Base-by-base conservation (phyloP, 2,113 vertebrate genomes). In the Halichoerus grypus region DNA sequence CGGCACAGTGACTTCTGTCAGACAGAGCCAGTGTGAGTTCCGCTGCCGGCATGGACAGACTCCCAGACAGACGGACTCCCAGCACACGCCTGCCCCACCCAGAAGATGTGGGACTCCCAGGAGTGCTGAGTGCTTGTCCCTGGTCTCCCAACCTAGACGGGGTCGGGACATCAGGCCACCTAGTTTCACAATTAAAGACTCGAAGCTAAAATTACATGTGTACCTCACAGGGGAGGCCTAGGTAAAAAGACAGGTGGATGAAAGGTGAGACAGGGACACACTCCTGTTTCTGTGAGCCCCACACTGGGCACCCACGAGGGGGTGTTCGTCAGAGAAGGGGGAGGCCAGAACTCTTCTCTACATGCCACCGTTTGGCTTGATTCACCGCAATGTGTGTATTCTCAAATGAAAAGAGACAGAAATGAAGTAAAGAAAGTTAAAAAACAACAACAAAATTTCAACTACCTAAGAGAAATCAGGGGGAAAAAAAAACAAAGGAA, bases 31-130 rank as follows among this genome's bases (percentile, higher is more conserved):
- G 28, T 28, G 0, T 31, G 63, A 65, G 28, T 65, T 16, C 72
- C 98, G 98, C 98, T 98, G 98, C 99, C 97, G 94, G 86, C 94
- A 97, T 97, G 96, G 90, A 97, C 72, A 28, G 61, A 61, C 59
- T 26, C 28, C 28, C 13, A 28, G 28, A 65, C 63, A 65, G 28
- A 65, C 63, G 31, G 28, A 67, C 31, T 84, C 82, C 9, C 95
- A 89, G 12, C 5, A 31, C 19, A 42, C 0, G n/a, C 8, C 8
- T 4, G 18, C 14, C 51, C 18, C 6, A 42, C 61, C 97, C 96
- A 59, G 94, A 91, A 95, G 91, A 94, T 91, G 53, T 26, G 88
- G 96, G 85, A 11, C 80, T 51, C 57, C 61, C 3, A 46, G 28
- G 67, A 82, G 65, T 0, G 7, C 7, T 7, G n/a, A 7, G 33